Base-by-base conservation (phyloP, 2,888 invertebrate genomes). In the Pristionchus fissidentatus region DNA sequence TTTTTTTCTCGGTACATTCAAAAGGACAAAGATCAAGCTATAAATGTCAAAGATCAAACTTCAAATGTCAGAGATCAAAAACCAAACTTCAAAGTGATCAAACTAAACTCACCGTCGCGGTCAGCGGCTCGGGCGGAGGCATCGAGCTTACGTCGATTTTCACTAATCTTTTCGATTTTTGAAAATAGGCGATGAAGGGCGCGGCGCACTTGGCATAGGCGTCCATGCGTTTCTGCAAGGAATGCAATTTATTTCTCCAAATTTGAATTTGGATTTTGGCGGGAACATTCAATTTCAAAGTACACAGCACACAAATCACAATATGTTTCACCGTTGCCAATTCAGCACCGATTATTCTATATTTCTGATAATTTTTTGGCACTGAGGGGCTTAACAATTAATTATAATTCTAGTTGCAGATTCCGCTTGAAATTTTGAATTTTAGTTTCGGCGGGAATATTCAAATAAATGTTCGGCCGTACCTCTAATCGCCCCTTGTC, bases 401-500 rank as follows among this genome's bases (percentile, higher is more conserved):
- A 8, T 10, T 77, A 29, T 13, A 75, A 32, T 80, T 35, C 46
- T 32, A 84, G 10, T 26, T 38, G n/a, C n/a, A n/a, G n/a, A n/a
- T n/a, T n/a, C n/a, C n/a, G n/a, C n/a, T n/a, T n/a, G n/a, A n/a
- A 3, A 5, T 22, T n/a, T 57, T 57, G 57, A 57, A 66, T n/a
- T 15, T 32, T 66, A 66, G 1, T 32, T 2, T n/a, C n/a, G n/a
- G n/a, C n/a, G n/a, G n/a, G n/a, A n/a, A n/a, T n/a, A n/a, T 57
- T 22, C 57, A 15, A 57, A 66, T 38, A 5, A 38, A 4, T 1
- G 19, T 15, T 46, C 88, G n/a, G n/a, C n/a, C n/a, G 77, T 19
- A 89, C 89, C 87, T 92, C 90, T 60, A 90, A 75, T 81, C 90
- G 86, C 1, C 90, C 90, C 52, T 89, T 90, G 80, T 92, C 92